Conservation (phyloP, 2,888 invertebrate genomes). For the Acanthococcus lagerstroemiae region DNA sequence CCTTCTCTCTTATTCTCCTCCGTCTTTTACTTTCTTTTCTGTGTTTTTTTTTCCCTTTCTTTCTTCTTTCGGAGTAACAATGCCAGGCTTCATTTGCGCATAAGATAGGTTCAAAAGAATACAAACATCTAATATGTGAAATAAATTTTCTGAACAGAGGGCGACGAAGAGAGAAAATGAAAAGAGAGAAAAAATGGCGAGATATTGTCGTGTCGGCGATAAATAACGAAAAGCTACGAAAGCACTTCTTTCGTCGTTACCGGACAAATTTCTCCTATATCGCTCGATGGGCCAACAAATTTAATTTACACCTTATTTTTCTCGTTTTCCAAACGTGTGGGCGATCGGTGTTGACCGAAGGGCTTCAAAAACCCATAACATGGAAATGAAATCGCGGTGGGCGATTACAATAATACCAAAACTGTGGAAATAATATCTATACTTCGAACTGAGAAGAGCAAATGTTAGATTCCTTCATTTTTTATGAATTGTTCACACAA, state of each 20-base stretch:
- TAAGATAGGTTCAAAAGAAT: background rate
- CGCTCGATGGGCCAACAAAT: no score
- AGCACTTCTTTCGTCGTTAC: background rate
- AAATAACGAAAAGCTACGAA: background rate
- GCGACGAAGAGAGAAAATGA: background rate
- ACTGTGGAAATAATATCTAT: no score
- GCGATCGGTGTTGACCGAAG: no score
- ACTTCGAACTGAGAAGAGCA: no score
- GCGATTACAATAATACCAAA: no score
- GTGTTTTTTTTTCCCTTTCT: background rate
- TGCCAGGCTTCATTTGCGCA: background rate
- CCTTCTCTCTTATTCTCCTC: background rate
- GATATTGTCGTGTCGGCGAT: background rate
- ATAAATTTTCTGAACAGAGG: background rate
- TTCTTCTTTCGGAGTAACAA: background rate
- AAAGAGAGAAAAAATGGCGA: background rate
- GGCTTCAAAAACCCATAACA: no score
- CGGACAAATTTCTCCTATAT: background rate
- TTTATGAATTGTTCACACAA: no score
- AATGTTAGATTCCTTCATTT: no score
- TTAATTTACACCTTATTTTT: no score
- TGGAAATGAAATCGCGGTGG: no score
- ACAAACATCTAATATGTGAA: background rate
- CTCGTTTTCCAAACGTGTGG: no score
- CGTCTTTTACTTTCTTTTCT: background rate